A percentile compares a stretch with the other conserved stretches of the same genome.
phyloP scores from a whole-genome alignment of 2,113 vertebrate genomes.

The Oncorhynchus clarkii region DNA sequence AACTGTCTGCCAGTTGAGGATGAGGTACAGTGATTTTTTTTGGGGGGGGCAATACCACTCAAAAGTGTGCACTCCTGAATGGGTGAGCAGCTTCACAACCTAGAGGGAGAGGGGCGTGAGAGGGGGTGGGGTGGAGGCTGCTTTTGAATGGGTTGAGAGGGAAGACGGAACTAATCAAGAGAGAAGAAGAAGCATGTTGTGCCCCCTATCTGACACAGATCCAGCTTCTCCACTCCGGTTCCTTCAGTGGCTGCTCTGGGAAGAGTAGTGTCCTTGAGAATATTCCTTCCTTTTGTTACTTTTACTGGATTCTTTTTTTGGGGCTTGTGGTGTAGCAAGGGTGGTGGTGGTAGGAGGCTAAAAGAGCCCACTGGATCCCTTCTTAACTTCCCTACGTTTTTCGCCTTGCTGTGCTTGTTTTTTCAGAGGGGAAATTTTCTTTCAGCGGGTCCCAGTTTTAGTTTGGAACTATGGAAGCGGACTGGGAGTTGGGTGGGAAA shows the following conservation, averaged over 20 bases:
- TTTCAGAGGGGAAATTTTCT: background rate
- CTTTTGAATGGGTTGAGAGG: conserved; percentile 49
- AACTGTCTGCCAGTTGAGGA: background rate
- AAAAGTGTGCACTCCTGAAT: background rate
- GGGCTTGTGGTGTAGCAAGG: conserved; percentile 3
- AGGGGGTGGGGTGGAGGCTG: conserved; percentile 27
- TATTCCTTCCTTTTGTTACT: background rate
- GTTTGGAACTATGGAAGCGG: conserved; percentile 80
- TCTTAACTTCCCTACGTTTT: background rate
- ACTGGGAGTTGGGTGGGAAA: conserved; percentile 74
- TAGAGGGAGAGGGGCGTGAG: conserved; percentile 28
- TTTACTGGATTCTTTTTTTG: background rate
- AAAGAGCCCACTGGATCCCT: background rate
- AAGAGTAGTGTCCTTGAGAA: conserved; percentile 1
- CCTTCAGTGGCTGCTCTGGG: conserved; percentile 11
- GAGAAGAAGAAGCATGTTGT: conserved; percentile 15
- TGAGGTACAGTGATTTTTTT: background rate
- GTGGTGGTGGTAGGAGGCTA: conserved; percentile 8
- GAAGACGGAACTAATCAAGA: conserved; percentile 44
- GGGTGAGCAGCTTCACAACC: conserved; percentile 6
- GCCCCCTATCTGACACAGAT: background rate
- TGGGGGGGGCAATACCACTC: background rate
- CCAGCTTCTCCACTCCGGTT: background rate
- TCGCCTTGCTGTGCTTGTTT: conserved; percentile 13
- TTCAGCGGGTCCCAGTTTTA: conserved; percentile 11